Percentiles rank a stretch among this genome's conserved stretches.
phyloP scores from a whole-genome alignment of 2,797 vertebrate genomes.

The Capromys pilorides region DNA sequence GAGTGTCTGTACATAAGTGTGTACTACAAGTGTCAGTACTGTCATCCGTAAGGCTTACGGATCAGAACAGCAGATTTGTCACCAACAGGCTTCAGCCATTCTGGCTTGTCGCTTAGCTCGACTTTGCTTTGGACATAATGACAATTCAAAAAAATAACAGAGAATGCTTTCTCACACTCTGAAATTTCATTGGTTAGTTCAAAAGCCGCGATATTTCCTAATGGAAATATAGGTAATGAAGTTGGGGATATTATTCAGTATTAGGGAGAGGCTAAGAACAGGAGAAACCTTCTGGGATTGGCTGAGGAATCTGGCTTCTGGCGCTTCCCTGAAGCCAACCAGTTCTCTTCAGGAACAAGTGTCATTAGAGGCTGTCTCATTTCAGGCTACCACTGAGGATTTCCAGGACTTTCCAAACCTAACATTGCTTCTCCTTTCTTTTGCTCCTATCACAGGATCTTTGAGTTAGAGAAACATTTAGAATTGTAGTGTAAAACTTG shows the following conservation, averaged over 20 bases:
- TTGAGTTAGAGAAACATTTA: neutral
- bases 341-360: neutral
- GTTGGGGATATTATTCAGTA: neutral
- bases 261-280: neutral
- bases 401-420: neutral
- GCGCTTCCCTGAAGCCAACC: neutral
- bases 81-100: neutral
- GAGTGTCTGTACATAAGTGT: too few relatives aligned
- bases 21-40: neutral
- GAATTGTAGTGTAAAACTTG: neutral
- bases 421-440: rapidly evolving
- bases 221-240: neutral
- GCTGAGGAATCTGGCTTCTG: neutral
- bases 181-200: neutral
- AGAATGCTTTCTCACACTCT: neutral
- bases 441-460: neutral
- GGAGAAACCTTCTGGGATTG: neutral
- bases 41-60: neutral
- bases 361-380: neutral
- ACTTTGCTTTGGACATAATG: constrained; percentile 29
- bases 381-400: neutral
- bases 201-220: neutral
- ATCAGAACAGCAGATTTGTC: neutral
- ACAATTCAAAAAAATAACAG: neutral
- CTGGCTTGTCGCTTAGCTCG: neutral